phyloP scores from a whole-genome alignment of 2,797 vertebrate genomes.

The Pangasius mekongensis region DNA sequence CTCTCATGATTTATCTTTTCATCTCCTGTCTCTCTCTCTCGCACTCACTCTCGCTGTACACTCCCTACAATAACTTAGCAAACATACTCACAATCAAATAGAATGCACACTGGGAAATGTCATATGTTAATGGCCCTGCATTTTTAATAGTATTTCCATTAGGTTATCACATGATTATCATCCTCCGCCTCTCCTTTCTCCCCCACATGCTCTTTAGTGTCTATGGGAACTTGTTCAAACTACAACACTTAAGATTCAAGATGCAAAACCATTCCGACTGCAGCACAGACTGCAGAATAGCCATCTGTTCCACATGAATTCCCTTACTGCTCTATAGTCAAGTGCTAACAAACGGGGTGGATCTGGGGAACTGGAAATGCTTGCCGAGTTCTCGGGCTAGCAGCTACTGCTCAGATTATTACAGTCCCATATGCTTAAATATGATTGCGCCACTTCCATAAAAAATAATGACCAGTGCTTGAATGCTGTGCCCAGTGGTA shows the following conservation, averaged over 20 bases:
- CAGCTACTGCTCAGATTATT: constrained; percentile 24
- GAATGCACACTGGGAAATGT: constrained; percentile 65
- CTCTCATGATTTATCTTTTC: constrained; percentile 53
- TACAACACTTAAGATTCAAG: constrained; percentile 40
- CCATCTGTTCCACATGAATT: constrained; percentile 46
- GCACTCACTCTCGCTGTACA: constrained; percentile 22
- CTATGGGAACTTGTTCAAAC: constrained; percentile 37
- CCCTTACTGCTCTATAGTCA: constrained; percentile 1
- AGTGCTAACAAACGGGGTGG: constrained; percentile 18
- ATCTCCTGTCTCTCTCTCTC: constrained; percentile 16
- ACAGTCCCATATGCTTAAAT: constrained; percentile 4
- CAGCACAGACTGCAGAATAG: constrained; percentile 18
- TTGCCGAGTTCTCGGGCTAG: constrained; percentile 18
- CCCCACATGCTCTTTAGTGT: constrained; percentile 45
- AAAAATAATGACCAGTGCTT: neutral
- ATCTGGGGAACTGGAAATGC: neutral
- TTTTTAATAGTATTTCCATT: constrained; percentile 74
- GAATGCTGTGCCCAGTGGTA: neutral
- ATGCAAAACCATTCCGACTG: constrained; percentile 45
- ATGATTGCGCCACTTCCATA: neutral
- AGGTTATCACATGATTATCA: constrained; percentile 64
- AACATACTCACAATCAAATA: constrained; percentile 61
- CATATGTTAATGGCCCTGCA: constrained; percentile 70
- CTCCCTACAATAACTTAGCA: constrained; percentile 59
- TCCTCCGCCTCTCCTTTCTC: constrained; percentile 53